These are phyloP conservation scores for Lomographa bimaculata DNA, from an alignment of 2,888 invertebrate genomes.

Conservation along the genomic window DNA sequence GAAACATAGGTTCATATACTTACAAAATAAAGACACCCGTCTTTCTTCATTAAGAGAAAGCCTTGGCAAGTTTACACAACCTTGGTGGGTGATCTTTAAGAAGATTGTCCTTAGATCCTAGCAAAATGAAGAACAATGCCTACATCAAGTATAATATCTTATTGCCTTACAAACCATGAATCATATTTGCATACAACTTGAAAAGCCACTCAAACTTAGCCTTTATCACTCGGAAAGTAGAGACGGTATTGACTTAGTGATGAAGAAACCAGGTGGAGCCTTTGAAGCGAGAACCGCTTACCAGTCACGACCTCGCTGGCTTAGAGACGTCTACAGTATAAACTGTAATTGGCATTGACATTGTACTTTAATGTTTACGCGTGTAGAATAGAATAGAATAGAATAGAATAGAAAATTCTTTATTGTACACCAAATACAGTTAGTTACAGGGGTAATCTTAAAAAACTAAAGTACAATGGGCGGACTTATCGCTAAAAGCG, in stretches of 20 bases:
- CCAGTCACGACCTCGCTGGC: conserved; percentile 44
- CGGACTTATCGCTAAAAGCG: too few species aligned
- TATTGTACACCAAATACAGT: too few species aligned
- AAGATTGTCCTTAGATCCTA: too few species aligned
- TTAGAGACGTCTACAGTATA: conserved; percentile 45
- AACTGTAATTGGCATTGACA: conserved; percentile 56
- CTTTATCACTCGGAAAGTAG: conserved; percentile 7
- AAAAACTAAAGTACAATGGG: too few species aligned
- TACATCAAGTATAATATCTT: conserved; percentile 22
- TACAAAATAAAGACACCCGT: too few species aligned
- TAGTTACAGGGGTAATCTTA: too few species aligned
- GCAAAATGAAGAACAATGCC: conserved; percentile 9
- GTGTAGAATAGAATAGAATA: conserved; percentile 25
- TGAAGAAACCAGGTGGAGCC: conserved; percentile 31
- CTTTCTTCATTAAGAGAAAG: too few species aligned
- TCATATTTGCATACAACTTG: conserved; percentile 23
- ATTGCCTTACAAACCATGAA: conserved; percentile 33
- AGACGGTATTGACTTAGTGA: conserved; percentile 28
- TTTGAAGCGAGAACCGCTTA: conserved; percentile 30
- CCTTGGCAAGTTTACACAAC: too few species aligned
- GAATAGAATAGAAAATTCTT: too few species aligned
- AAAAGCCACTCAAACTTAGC: conserved; percentile 9
- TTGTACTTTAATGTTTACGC: conserved; percentile 48
- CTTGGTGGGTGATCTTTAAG: too few species aligned
- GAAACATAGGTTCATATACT: too few species aligned